Base-by-base conservation (phyloP, 2,888 invertebrate genomes). In the Mylabris sibirica region DNA sequence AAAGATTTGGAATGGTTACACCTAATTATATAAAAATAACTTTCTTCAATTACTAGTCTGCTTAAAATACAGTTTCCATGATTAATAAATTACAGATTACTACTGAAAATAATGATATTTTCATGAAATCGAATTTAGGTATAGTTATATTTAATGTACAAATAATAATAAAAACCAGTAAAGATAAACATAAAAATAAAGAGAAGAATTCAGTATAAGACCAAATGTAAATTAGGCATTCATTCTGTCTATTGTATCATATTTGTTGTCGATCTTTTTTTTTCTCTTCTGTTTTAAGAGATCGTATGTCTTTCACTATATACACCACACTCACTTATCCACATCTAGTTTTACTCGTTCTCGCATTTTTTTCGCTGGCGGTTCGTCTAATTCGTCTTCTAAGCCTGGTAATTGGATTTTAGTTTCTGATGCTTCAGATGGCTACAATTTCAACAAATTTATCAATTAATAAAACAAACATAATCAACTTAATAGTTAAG, bases 381-480 rank as follows among this genome's bases (percentile, higher is more conserved):
- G 86, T 69, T 85, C 85, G 24, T 84, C 83, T 22, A 82, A 76
- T 35, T 86, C 86, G 70, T 87, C 87, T 71, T 88, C 91, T 71
- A 93, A 86, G 30, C 92, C 92, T 17, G 92, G 92, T 74, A 93
- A 86, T 80, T 91, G 90, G 78, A 93, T 92, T 84, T 92, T 91
- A 20, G 93, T 93, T 78, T 93, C 92, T 3, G 92, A 91, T n/a
- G 93, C 93, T 86, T 92, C 92, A 8, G 92, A 92, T 14, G 93
- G 93, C 92, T 93, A 87, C 1, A 83, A 81, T 66, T 44, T 49
- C 11, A 59, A 63, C n/a, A 24, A 61, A 66, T 26, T 53, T 26
- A 60, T n/a, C 8, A 30, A n/a, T 30, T 4, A 30, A 60, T 2
- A n/a, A 0, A 60, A 35, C 12, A 34, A 60, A 34, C 14, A 20